Conservation (phyloP, 2,888 invertebrate species). For the Tenthredo notha region DNA sequence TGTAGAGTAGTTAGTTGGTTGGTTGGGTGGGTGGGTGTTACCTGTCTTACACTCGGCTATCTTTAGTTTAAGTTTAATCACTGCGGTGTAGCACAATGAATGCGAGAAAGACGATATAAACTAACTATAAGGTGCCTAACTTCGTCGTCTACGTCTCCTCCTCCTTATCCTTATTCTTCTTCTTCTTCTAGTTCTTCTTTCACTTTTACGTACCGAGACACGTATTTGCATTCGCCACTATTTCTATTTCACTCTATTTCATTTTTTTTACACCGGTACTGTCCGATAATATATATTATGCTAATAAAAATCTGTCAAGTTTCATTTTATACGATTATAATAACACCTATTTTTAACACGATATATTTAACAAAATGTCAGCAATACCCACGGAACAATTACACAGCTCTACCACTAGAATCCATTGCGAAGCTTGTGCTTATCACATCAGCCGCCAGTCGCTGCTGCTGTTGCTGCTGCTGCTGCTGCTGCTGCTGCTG, state of each 20-base stretch:
- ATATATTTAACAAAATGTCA: constrained; percentile 40
- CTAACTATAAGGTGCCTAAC: constrained; percentile 7
- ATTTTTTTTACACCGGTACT: neutral
- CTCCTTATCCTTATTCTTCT: constrained; percentile 17
- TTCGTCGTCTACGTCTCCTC: constrained; percentile 32
- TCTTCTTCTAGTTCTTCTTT: constrained; percentile 26
- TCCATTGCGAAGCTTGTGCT: constrained; percentile 50
- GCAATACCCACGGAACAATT: constrained; percentile 19
- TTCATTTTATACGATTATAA: constrained; percentile 16
- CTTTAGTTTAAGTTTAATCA: neutral
- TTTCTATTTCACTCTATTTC: neutral
- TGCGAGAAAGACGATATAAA: neutral
- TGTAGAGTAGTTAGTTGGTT: neutral
- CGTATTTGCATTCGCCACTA: constrained; percentile 36
- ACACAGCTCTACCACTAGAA: constrained; percentile 33
- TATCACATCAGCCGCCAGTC: constrained; percentile 46
- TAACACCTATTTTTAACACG: neutral
- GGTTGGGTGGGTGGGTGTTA: neutral
- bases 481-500: constrained; percentile 11
- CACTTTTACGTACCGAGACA: constrained; percentile 28
- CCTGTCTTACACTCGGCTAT: neutral
- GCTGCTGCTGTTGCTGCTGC: constrained; percentile 26
- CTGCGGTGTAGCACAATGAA: neutral
- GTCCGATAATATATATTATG: neutral
- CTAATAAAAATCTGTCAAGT: neutral